Conservation (phyloP, 2,113 vertebrate species). For the Chitala chitala region DNA sequence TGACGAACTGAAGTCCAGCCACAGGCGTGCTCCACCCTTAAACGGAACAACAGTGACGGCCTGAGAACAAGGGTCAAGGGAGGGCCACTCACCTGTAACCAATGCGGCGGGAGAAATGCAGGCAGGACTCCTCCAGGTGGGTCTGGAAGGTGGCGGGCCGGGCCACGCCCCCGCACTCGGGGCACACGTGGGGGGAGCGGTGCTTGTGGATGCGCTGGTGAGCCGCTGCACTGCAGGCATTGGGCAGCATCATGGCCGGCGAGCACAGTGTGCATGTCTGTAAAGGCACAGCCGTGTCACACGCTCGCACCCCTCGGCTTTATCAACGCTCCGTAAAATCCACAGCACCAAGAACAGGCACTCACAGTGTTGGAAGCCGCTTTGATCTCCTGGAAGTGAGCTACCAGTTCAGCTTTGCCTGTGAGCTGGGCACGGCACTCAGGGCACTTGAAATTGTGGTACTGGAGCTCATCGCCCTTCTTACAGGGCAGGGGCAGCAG, state of each 20-base stretch:
- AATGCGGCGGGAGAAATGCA: constrained; percentile 85
- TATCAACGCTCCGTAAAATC: not conserved
- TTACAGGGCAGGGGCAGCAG: constrained; percentile 47
- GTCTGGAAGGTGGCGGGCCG: constrained; percentile 67
- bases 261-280: constrained; percentile 80
- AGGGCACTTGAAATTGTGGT: constrained; percentile 71
- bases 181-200: constrained; percentile 78
- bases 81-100: constrained; percentile 76
- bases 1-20: too few relatives aligned
- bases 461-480: constrained; percentile 53
- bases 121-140: constrained; percentile 77
- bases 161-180: constrained; percentile 79
- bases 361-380: constrained; percentile 52
- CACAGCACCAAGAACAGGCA: not conserved
- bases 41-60: too few relatives aligned
- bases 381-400: constrained; percentile 80
- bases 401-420: constrained; percentile 72
- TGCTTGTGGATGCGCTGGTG: constrained; percentile 87
- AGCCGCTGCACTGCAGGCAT: constrained; percentile 78
- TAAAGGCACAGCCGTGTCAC: not conserved
- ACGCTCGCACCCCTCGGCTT: fast-evolving
- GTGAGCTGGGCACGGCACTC: constrained; percentile 84
- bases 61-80: not conserved
- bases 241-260: constrained; percentile 82
- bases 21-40: too few relatives aligned